Evolutionary conservation across 2,113 vertebrate genomes (phyloP).

Genomic region (Tachycineta bicolor): DNA sequence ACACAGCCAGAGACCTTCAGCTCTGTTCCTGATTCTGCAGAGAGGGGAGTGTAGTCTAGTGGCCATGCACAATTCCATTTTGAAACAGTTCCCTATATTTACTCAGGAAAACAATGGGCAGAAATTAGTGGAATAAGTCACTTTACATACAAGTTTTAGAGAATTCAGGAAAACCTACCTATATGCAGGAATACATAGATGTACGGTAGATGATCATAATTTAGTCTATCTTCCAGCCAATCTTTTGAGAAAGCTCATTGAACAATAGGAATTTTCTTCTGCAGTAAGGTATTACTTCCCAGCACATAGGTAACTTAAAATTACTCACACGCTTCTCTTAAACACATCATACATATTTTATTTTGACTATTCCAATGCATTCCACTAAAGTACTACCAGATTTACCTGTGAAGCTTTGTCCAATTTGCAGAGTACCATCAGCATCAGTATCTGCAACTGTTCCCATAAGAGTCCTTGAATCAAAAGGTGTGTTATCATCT

Average conservation of each 20-base stretch:
- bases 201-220: background rate
- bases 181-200: background rate
- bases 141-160: background rate
- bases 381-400: background rate
- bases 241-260: background rate
- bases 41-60: background rate
- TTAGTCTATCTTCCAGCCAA: background rate
- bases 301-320: background rate
- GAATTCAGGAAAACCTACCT: background rate
- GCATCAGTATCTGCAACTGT: conserved; percentile 72
- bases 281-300: background rate
- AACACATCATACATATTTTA: background rate
- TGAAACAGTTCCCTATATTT: background rate
- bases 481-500: conserved; percentile 84
- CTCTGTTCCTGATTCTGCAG: background rate
- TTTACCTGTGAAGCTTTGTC: conserved; percentile 87
- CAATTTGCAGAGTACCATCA: conserved; percentile 76
- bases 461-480: conserved; percentile 76
- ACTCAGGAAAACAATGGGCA: background rate
- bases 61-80: background rate
- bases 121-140: background rate
- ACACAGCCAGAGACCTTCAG: background rate
- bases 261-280: background rate
- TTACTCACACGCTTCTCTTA: background rate
- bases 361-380: background rate